These are phyloP conservation scores for Metellina segmentata DNA, from an alignment of 2,888 invertebrate genomes.

Conservation along the genomic window DNA sequence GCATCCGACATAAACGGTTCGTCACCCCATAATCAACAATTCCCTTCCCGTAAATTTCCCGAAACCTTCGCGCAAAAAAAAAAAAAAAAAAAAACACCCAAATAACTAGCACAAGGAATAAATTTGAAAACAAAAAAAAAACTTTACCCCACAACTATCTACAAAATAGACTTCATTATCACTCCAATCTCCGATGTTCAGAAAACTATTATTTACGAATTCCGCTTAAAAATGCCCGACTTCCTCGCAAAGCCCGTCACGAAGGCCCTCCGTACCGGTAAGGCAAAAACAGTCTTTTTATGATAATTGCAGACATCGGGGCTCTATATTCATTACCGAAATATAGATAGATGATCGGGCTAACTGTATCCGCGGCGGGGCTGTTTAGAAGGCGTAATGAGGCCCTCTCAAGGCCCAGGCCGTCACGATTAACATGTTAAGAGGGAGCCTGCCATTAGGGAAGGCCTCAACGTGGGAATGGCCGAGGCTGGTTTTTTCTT, in stretches of 20 bases:
- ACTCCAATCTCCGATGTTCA: too few relatives aligned
- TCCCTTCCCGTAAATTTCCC: too few relatives aligned
- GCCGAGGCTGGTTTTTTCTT: background rate
- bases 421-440: slow-evolving; percentile 72
- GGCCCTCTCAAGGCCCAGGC: slow-evolving; percentile 39
- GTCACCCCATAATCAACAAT: too few relatives aligned
- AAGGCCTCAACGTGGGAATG: slow-evolving; percentile 32
- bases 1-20: too few relatives aligned
- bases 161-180: too few relatives aligned
- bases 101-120: too few relatives aligned
- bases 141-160: too few relatives aligned
- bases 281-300: slow-evolving; percentile 33
- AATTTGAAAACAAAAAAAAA: too few relatives aligned
- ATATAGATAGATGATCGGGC: slow-evolving; percentile 31
- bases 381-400: slow-evolving; percentile 48
- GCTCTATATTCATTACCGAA: slow-evolving; percentile 61
- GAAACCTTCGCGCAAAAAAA: too few relatives aligned
- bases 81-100: too few relatives aligned
- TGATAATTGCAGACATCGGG: slow-evolving; percentile 58
- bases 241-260: background rate
- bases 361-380: slow-evolving; percentile 38
- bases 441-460: slow-evolving; percentile 20
- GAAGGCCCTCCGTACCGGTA: background rate
- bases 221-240: background rate
- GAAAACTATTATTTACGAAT: too few relatives aligned